Conservation (phyloP, 2,113 vertebrate species). For the Orientallactaga bullata region DNA sequence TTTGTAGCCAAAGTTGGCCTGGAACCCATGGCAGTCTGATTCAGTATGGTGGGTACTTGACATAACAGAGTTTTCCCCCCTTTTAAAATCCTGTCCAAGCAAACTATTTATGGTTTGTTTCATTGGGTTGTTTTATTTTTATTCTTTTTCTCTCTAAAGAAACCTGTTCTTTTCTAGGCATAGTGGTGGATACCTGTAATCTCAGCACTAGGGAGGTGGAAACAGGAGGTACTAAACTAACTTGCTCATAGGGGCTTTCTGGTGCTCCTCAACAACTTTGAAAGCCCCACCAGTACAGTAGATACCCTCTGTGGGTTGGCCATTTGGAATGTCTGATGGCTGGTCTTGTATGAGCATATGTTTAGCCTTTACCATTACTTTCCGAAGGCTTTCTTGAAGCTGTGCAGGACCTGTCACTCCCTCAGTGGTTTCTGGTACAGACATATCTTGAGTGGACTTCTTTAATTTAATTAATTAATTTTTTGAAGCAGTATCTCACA, state of each 20-base stretch:
- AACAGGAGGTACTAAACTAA: background rate
- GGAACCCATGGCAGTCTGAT: background rate
- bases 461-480: background rate
- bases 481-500: too few relatives aligned
- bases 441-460: constrained; percentile 21
- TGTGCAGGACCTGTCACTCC: constrained; percentile 15
- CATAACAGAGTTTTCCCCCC: background rate
- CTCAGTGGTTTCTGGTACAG: constrained; percentile 30
- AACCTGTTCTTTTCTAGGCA: background rate
- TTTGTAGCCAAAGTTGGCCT: background rate
- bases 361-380: constrained; percentile 62
- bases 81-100: background rate
- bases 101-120: constrained; percentile 38
- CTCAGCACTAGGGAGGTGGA: background rate
- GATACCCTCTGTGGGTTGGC: background rate
- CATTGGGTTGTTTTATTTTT: constrained; percentile 35
- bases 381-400: constrained; percentile 6
- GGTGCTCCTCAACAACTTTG: background rate
- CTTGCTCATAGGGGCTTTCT: background rate
- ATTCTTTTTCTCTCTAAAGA: constrained; percentile 51
- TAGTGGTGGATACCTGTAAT: background rate
- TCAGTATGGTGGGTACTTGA: background rate
- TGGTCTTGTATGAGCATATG: constrained; percentile 46
- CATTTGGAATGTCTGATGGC: constrained; percentile 51
- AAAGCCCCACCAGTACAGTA: constrained; percentile 19